Evolutionary conservation across 2,797 vertebrate species (phyloP).

Genomic region (Bradypodion ventrale): DNA sequence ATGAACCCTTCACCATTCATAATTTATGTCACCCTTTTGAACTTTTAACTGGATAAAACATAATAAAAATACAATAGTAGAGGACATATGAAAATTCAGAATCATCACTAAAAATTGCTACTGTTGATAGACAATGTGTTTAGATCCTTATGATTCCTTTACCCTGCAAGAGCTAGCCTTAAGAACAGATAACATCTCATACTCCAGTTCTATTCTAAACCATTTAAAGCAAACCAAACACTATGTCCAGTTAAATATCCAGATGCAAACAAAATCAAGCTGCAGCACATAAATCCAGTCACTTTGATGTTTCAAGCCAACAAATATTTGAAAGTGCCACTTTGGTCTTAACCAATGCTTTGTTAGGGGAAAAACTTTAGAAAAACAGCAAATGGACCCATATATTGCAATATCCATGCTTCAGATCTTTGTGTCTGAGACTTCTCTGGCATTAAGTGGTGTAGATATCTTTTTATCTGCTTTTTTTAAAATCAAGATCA

Average conservation of each 20-base stretch:
- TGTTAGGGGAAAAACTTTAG: not conserved
- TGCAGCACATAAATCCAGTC: slow-evolving; percentile 22
- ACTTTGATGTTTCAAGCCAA: slow-evolving; percentile 1
- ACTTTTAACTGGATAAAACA: not conserved
- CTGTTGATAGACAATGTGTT: not conserved
- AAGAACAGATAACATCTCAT: not conserved
- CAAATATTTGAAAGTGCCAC: not conserved
- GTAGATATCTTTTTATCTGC: slow-evolving; percentile 15
- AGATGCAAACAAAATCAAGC: slow-evolving; percentile 17
- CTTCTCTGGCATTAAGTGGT: slow-evolving; percentile 59
- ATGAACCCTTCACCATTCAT: not conserved
- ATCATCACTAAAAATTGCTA: not conserved
- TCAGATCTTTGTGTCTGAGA: not conserved
- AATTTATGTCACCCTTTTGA: slow-evolving; percentile 8
- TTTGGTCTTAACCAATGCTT: not conserved
- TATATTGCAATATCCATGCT: not conserved
- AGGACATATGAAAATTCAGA: slow-evolving; percentile 2
- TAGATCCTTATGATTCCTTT: not conserved
- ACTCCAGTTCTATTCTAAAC: not conserved
- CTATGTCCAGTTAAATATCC: slow-evolving; percentile 28
- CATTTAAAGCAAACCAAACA: slow-evolving; percentile 40
- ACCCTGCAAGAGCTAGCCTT: not conserved
- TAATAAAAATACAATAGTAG: not conserved
- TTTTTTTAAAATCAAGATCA: slow-evolving; percentile 21
- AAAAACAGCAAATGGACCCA: slow-evolving; percentile 6